These are phyloP conservation scores for Cataglyphis livida DNA, from an alignment of 2,888 invertebrate genomes.

Conservation along the genomic window DNA sequence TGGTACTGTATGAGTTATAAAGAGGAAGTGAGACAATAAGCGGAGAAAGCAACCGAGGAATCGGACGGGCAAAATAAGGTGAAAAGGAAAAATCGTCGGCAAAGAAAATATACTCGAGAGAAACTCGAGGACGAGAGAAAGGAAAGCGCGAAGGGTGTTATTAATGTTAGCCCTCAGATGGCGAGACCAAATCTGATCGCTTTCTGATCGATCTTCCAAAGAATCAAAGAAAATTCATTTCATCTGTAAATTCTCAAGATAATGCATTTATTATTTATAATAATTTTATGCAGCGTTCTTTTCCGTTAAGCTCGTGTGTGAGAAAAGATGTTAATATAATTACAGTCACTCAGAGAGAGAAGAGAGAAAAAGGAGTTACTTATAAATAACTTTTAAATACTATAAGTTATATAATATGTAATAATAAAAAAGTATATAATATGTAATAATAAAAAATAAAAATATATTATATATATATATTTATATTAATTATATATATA, in stretches of 20 bases:
- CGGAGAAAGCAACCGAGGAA: slow-evolving; percentile 43
- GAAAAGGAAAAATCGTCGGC: slow-evolving; percentile 54
- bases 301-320: neutral
- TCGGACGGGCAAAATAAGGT: slow-evolving; percentile 41
- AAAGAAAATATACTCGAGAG: slow-evolving; percentile 49
- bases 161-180: slow-evolving; percentile 41
- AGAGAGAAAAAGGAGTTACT: neutral
- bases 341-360: neutral
- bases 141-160: slow-evolving; percentile 40
- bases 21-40: slow-evolving; percentile 54
- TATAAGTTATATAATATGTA: neutral
- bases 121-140: slow-evolving; percentile 51
- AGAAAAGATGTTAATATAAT: neutral
- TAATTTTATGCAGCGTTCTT: neutral
- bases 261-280: slow-evolving; percentile 7
- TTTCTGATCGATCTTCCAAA: neutral
- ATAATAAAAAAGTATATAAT: neutral
- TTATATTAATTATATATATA: too few relatives aligned
- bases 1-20: slow-evolving; percentile 47
- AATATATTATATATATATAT: too few relatives aligned
- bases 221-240: slow-evolving; percentile 27
- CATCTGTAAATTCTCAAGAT: slow-evolving; percentile 22
- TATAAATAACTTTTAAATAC: neutral
- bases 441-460: too few relatives aligned
- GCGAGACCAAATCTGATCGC: slow-evolving; percentile 43